Evolutionary conservation across 2,888 invertebrate genomes (phyloP), one percentile per base, ranked within the genome.

Genomic region (Spilarctia lutea): DNA sequence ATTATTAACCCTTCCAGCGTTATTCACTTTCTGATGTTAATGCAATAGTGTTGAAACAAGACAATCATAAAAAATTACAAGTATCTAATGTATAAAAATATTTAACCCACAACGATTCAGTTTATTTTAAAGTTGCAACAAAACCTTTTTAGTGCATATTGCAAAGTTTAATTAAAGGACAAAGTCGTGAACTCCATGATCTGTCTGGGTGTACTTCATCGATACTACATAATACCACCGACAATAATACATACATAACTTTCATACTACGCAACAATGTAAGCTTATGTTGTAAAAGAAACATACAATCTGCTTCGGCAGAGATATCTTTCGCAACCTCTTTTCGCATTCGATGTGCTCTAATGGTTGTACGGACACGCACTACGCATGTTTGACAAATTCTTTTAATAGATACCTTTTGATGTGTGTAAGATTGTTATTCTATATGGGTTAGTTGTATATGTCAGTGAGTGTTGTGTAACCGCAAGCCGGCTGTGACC

Each of bases 71-170:
- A 33, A 70, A 35, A 60, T 70, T 27, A 18, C 10, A n/a, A 11
- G 3, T 39, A 69, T 69, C 56, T 60, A 69, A 56, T 56, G n/a
- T 69, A 56, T 52, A n/a, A 56, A 35, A 33, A 52, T n/a, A 69
- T 48, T 56, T 69, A 33, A 52, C 33, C 33, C 24, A 8, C 48
- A 33, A 39, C 70, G 30, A 27, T 20, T 42, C 63, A 63, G 63
- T 63, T 73, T 66, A 20, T 74, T 65, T 67, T 30, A 33, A 72
- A 11, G 68, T 67, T 66, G 75, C 68, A 74, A 52, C 65, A 73
- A 71, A 76, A 73, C 78, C 83, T 86, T 86, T 85, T 85, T 75
- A 86, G 79, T 80, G 71, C 68, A 72, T 81, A 79, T 74, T 84
- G 78, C 78, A 80, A 75, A 52, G 56, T 78, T 76, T 76, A 77